Percentiles rank a stretch among this genome's conserved stretches.
These are phyloP conservation scores for Orientallactaga sibirica DNA, from an alignment of 2,797 vertebrate genomes.

Conservation along the genomic window DNA sequence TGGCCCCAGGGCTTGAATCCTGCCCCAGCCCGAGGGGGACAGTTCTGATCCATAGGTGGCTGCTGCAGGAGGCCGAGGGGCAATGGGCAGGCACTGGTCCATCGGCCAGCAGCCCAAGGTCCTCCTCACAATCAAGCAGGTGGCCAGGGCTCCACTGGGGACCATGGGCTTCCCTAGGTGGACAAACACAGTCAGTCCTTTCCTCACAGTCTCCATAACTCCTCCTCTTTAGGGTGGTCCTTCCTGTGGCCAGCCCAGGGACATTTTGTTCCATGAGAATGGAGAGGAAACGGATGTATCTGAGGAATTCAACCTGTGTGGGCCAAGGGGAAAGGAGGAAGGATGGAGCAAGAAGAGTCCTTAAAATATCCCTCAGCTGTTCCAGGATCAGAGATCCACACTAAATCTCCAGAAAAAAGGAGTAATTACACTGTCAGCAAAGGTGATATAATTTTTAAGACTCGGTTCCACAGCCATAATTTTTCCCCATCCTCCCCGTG, in stretches of 20 bases:
- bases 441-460: slow-evolving; percentile 89
- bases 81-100: fast-evolving
- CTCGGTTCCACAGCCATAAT: slow-evolving; percentile 86
- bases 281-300: too few relatives aligned
- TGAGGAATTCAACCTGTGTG: not conserved
- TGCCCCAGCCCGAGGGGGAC: not conserved
- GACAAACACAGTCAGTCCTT: not conserved
- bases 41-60: too few relatives aligned
- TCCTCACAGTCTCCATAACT: fast-evolving
- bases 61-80: too few relatives aligned
- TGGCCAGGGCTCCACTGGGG: not conserved
- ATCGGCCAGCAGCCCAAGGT: fast-evolving
- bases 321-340: not conserved
- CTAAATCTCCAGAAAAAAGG: slow-evolving; percentile 88
- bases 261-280: not conserved
- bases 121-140: not conserved
- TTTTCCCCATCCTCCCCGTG: slow-evolving; percentile 77
- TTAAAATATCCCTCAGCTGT: slow-evolving; percentile 86
- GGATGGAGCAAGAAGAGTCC: slow-evolving; percentile 69
- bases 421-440: slow-evolving; percentile 90
- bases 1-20: not conserved
- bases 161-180: fast-evolving
- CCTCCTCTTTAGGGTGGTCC: not conserved
- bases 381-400: slow-evolving; percentile 84
- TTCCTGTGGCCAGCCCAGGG: not conserved